phyloP scores from a whole-genome alignment of 2,888 invertebrate genomes.

The Allygus modestus region DNA sequence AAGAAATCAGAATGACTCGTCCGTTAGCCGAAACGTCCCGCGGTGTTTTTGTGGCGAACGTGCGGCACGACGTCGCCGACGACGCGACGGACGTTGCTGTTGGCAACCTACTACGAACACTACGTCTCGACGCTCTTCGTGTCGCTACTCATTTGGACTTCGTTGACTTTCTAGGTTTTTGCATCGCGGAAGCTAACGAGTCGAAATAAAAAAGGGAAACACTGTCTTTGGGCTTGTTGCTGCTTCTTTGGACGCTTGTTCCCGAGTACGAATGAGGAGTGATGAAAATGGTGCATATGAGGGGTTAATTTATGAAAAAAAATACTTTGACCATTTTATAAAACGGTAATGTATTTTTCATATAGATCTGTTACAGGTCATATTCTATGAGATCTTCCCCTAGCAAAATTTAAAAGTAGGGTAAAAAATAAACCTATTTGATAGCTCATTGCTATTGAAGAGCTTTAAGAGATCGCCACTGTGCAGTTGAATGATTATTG shows the following conservation, averaged over 20 bases:
- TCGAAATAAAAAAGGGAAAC: neutral
- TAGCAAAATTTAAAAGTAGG: too few relatives aligned
- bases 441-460: too few relatives aligned
- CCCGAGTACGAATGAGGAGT: too few relatives aligned
- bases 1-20: slow-evolving; percentile 60
- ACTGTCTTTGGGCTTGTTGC: neutral
- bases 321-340: too few relatives aligned
- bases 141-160: neutral
- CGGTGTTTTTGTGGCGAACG: slow-evolving; percentile 30
- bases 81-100: neutral
- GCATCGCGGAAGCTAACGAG: slow-evolving; percentile 17
- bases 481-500: too few relatives aligned
- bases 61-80: slow-evolving; percentile 28
- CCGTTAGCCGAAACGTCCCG: slow-evolving; percentile 51
- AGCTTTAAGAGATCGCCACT: too few relatives aligned
- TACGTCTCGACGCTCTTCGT: neutral
- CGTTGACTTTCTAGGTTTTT: slow-evolving; percentile 30
- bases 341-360: too few relatives aligned
- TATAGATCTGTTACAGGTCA: too few relatives aligned
- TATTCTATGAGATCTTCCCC: too few relatives aligned
- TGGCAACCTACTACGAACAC: neutral
- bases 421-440: too few relatives aligned
- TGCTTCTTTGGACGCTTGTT: neutral
- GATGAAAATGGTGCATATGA: too few relatives aligned
- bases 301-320: too few relatives aligned